A percentile compares a stretch with the other conserved stretches of the same genome.
These are phyloP conservation scores for Donacobius atricapilla DNA, from an alignment of 2,113 vertebrate species.

Conservation along the genomic window DNA sequence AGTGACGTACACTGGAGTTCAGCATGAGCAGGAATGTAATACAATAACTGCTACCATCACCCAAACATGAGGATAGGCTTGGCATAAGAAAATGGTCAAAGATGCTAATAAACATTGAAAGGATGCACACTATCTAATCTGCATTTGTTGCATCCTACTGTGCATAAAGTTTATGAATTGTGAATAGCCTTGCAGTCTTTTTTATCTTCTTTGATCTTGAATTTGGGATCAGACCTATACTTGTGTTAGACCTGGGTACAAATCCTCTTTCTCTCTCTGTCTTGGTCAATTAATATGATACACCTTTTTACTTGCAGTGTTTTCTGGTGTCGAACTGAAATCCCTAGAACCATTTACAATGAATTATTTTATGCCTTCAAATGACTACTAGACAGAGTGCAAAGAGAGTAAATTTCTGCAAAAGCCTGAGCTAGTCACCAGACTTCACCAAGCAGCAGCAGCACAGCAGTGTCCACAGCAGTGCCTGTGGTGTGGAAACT, in stretches of 20 bases:
- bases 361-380: not conserved
- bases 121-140: not conserved
- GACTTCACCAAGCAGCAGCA: not conserved
- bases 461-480: not conserved
- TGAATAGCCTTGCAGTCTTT: not conserved
- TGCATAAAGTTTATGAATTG: not conserved
- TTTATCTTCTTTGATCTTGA: not conserved
- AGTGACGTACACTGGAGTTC: not conserved
- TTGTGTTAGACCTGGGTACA: not conserved
- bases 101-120: not conserved
- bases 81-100: not conserved
- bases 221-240: not conserved
- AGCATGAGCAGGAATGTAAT: not conserved
- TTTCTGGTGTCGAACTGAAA: not conserved
- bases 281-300: not conserved
- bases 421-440: not conserved
- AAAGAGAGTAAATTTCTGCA: not conserved
- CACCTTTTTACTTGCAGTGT: not conserved
- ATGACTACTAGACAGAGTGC: not conserved
- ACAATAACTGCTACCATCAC: not conserved
- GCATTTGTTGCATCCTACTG: not conserved
- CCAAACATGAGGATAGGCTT: not conserved
- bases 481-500: not conserved
- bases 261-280: not conserved
- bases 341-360: not conserved